phyloP scores from a whole-genome alignment of 2,797 vertebrate genomes.

The Enoplosus armatus region DNA sequence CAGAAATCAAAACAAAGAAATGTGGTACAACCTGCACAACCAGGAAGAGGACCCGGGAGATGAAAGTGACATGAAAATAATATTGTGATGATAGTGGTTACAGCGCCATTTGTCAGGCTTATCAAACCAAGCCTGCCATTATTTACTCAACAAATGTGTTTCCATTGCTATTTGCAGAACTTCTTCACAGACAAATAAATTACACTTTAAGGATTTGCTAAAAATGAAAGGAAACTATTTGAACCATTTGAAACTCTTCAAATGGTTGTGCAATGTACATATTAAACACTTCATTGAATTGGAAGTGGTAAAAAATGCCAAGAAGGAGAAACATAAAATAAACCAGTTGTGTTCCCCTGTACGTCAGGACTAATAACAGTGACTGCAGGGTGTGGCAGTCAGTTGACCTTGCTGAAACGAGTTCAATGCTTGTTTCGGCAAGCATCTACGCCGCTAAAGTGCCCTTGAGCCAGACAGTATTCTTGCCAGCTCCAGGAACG shows the following conservation, averaged over 20 bases:
- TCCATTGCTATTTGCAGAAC: background rate
- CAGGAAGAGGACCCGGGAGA: background rate
- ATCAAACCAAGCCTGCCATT: conserved; percentile 10
- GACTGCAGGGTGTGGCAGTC: conserved; percentile 6
- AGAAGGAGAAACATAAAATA: background rate
- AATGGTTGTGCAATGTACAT: background rate
- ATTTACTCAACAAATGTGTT: background rate
- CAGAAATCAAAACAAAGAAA: background rate
- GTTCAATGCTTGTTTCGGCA: conserved; percentile 32
- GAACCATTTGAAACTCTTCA: background rate
- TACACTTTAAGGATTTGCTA: background rate
- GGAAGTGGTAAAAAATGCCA: background rate
- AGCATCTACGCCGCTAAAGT: conserved; percentile 32
- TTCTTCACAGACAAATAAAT: background rate
- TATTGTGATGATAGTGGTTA: conserved; percentile 8
- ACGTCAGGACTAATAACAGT: conserved; percentile 1
- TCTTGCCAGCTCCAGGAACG: conserved; percentile 2
- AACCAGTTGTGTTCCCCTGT: background rate
- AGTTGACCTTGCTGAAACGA: conserved; percentile 45
- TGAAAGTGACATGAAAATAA: conserved; percentile 13
- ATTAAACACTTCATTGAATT: background rate
- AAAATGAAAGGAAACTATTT: background rate
- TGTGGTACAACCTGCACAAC: background rate
- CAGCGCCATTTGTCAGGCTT: background rate
- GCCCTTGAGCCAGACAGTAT: conserved; percentile 32